Base-by-base conservation (phyloP, 2,888 invertebrate genomes). In the Parnassius apollo region DNA sequence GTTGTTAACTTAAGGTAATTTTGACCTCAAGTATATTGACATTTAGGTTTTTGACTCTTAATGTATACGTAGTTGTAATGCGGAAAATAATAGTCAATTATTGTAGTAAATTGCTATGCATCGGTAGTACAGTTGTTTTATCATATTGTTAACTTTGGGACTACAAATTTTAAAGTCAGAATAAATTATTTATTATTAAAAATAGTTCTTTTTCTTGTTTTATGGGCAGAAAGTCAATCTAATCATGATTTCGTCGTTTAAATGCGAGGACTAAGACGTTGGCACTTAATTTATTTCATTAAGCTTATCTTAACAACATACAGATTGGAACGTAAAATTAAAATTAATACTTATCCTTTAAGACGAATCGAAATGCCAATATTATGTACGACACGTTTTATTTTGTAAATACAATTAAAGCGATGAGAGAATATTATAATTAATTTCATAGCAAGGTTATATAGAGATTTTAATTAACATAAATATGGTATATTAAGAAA, bases 261-360 rank as follows among this genome's bases (percentile, higher is more conserved):
- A 89, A 89, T 89, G 89, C 89, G 88, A 89, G 87, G 88, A 87
- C 80, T 86, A 85, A 73, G 71, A 77, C 79, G 82, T 82, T 87
- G 88, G 88, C 86, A 86, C 85, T 85, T 70, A 45, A 69, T 78
- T 71, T n/a, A 74, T 73, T 73, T 68, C 70, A 70, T 76, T 75
- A 72, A 69, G 70, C 75, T 75, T 73, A 69, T 69, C 76, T 71
- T 74, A 74, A 67, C 72, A 76, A 72, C 71, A 73, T 78, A 79
- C 73, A 77, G 70, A 75, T 75, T 83, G 82, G 81, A 86, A 87
- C 80, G 78, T 81, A 72, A 72, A 25, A 58, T 62, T 62, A 53
- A 44, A 58, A 62, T 62, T 58, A 62, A 58, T 75, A 78, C 73
- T 76, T 80, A 75, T 63, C 63, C 22, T 66, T 65, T 59, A 73